phyloP scores from a whole-genome alignment of 2,888 invertebrate species.

The Phyto melanocephala region DNA sequence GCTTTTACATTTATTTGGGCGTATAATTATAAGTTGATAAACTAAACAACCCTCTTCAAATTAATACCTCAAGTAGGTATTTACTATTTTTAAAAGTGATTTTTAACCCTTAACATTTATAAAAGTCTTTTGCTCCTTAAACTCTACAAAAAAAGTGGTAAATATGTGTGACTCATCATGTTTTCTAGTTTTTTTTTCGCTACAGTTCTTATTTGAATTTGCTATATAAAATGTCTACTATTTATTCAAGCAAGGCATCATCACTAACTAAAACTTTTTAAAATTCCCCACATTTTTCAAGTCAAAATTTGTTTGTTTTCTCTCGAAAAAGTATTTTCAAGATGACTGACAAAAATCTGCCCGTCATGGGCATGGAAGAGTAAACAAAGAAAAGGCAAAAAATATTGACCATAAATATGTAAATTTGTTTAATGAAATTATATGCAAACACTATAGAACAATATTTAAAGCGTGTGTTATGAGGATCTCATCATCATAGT shows the following conservation, averaged over 20 bases:
- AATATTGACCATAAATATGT: conserved; percentile 55
- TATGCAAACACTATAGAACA: conserved; percentile 10
- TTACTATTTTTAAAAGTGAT: neutral
- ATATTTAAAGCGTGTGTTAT: neutral
- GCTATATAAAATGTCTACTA: too few species aligned
- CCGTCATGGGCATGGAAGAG: conserved; percentile 4
- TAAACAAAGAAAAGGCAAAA: conserved; percentile 19
- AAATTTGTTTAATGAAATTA: conserved; percentile 50
- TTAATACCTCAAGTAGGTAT: neutral
- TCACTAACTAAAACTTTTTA: too few species aligned
- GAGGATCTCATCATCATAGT: conserved; percentile 5
- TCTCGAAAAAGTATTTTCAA: neutral
- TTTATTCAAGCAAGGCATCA: too few species aligned
- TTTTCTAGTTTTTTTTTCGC: too few species aligned
- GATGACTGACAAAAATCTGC: neutral
- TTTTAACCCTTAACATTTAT: neutral
- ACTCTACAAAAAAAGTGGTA: too few species aligned
- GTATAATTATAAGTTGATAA: neutral
- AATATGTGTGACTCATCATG: too few species aligned
- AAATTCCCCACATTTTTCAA: neutral
- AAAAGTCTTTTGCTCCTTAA: too few species aligned
- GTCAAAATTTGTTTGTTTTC: neutral
- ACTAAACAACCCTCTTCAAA: neutral
- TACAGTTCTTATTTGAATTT: too few species aligned
- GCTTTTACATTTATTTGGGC: neutral